Percentiles rank a stretch among this genome's conserved stretches.
phyloP scores from a whole-genome alignment of 2,113 vertebrate species.

The Sialia sialis region DNA sequence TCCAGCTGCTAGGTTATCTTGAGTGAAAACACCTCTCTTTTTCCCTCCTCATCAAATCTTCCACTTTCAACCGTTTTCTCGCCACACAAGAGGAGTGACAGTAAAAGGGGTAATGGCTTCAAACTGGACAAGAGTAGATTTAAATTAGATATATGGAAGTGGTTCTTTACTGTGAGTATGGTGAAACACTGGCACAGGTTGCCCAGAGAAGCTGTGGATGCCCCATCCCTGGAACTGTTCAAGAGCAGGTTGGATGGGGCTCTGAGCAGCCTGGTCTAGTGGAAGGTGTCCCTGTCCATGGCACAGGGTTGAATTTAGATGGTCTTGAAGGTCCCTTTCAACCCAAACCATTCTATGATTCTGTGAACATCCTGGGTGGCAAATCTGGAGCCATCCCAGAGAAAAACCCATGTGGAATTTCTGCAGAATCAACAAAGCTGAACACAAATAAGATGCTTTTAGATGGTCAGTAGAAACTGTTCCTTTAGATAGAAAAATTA shows the following conservation, averaged over 20 bases:
- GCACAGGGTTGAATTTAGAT: neutral
- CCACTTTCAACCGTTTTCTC: neutral
- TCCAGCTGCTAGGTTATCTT: neutral
- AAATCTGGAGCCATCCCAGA: neutral
- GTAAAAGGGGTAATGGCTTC: neutral
- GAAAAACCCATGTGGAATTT: neutral
- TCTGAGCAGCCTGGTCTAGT: fast-evolving
- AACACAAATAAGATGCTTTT: neutral
- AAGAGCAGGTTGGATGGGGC: neutral
- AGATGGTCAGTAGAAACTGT: neutral
- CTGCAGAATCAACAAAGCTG: neutral
- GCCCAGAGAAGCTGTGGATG: neutral
- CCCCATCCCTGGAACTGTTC: neutral
- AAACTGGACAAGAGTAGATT: neutral
- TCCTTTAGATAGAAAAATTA: neutral
- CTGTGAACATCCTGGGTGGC: neutral
- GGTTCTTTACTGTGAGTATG: neutral
- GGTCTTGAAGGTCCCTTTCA: neutral
- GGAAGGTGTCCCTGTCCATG: neutral
- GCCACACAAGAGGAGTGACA: neutral
- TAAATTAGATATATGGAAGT: neutral
- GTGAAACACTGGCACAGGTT: neutral
- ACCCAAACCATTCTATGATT: neutral
- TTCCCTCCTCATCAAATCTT: neutral
- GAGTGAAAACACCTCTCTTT: neutral